Percentiles rank a stretch among this genome's conserved stretches.
phyloP scores from a whole-genome alignment of 2,888 invertebrate genomes.

The Abrostola tripartita region DNA sequence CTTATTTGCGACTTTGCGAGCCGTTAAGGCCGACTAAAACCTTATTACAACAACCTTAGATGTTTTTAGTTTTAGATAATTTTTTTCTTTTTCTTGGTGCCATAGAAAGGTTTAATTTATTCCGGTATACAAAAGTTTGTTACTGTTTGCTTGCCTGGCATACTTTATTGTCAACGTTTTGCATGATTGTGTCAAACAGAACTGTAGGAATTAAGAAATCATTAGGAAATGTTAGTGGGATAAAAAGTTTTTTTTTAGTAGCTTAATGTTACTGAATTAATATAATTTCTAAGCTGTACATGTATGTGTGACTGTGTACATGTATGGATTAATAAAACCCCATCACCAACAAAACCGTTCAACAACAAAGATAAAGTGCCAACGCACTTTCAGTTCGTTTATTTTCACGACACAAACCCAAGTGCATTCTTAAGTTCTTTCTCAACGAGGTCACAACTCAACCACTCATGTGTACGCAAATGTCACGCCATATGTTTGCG shows the following conservation, averaged over 20 bases:
- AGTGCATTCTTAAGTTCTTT: constrained; percentile 35
- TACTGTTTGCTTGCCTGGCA: too few species aligned
- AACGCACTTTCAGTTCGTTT: constrained; percentile 17
- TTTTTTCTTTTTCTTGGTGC: background rate
- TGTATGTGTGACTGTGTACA: too few species aligned
- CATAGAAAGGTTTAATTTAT: too few species aligned
- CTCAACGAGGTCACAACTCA: constrained; percentile 39
- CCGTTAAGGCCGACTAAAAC: constrained; percentile 9
- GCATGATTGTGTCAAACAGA: too few species aligned
- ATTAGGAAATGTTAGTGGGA: too few species aligned
- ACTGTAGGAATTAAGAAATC: too few species aligned
- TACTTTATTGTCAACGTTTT: too few species aligned
- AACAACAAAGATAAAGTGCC: constrained; percentile 5
- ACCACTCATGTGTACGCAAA: constrained; percentile 38
- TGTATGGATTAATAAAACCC: constrained; percentile 18
- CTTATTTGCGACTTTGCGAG: constrained; percentile 10
- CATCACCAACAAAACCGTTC: too few species aligned
- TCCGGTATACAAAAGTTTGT: too few species aligned
- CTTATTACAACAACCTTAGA: constrained; percentile 15
- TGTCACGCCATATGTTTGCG: constrained; percentile 51
- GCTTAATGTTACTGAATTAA: too few species aligned
- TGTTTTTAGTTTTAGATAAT: constrained; percentile 17
- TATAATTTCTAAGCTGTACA: too few species aligned
- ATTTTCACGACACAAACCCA: constrained; percentile 33
- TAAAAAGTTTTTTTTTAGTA: too few species aligned